These are phyloP conservation scores for Malacoctenus gilli DNA, from an alignment of 2,797 vertebrate genomes.

Conservation along the genomic window DNA sequence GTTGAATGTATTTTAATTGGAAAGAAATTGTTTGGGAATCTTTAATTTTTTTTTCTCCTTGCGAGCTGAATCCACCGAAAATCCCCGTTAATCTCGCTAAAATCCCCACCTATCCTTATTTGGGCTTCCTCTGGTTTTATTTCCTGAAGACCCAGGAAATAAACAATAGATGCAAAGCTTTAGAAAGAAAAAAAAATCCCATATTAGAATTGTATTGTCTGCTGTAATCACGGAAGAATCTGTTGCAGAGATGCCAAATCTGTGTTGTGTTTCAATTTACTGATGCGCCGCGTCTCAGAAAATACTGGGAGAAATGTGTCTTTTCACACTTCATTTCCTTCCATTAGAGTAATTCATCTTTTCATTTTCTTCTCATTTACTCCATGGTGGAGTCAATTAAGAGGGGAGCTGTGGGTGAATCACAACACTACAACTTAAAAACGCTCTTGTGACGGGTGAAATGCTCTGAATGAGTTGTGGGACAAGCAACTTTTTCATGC, in stretches of 20 bases:
- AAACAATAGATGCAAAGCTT: too few species aligned
- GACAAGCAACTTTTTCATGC: conserved; percentile 14
- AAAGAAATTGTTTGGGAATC: conserved; percentile 12
- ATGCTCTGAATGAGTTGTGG: conserved; percentile 15
- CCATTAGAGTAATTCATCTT: conserved; percentile 79
- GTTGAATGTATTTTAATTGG: conserved; percentile 29
- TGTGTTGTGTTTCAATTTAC: conserved; percentile 86
- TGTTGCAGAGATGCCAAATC: conserved; percentile 68
- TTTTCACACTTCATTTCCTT: conserved; percentile 77
- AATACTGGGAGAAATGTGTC: conserved; percentile 75
- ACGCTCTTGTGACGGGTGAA: conserved; percentile 26
- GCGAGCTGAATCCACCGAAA: neutral
- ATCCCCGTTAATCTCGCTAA: too few species aligned
- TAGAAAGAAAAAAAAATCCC: conserved; percentile 23
- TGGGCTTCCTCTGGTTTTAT: neutral
- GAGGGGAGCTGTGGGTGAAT: conserved; percentile 64
- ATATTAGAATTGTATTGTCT: conserved; percentile 45
- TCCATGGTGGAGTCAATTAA: conserved; percentile 77
- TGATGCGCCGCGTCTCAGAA: conserved; percentile 58
- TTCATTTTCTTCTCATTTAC: conserved; percentile 81
- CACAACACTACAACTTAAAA: conserved; percentile 55
- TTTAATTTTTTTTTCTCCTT: neutral
- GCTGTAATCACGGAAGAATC: conserved; percentile 74
- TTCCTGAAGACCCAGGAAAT: too few species aligned
- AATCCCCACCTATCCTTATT: too few species aligned